Conservation (phyloP, 2,797 vertebrate genomes). For the Acestrorhynchus altus region DNA sequence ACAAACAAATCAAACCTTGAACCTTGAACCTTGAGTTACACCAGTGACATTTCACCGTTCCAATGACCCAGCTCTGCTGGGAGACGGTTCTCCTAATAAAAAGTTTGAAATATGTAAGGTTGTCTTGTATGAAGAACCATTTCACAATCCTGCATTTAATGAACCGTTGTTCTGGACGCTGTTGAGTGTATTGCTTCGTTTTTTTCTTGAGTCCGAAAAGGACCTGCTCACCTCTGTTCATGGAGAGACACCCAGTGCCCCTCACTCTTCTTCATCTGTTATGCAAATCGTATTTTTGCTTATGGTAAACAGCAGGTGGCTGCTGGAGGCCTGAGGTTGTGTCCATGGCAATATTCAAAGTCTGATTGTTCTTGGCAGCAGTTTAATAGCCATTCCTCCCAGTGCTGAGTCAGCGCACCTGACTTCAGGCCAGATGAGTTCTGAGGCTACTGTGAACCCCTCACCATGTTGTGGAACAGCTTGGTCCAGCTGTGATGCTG, state of each 20-base stretch:
- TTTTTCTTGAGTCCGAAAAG: too few species aligned
- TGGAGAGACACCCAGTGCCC: slow-evolving; percentile 9
- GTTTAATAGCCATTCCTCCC: neutral
- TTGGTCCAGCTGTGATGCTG: neutral
- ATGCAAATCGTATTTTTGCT: slow-evolving; percentile 22
- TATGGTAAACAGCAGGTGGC: slow-evolving; percentile 12
- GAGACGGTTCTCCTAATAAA: too few species aligned
- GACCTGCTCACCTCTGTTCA: neutral
- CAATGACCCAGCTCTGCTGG: too few species aligned
- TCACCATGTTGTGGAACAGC: neutral
- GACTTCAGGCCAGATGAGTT: neutral
- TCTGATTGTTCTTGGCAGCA: neutral
- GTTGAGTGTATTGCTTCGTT: too few species aligned
- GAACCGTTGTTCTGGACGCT: too few species aligned
- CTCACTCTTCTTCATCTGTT: neutral
- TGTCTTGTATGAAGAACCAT: too few species aligned
- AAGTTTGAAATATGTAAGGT: too few species aligned
- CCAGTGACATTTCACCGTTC: too few species aligned
- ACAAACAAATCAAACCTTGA: too few species aligned
- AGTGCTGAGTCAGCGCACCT: neutral
- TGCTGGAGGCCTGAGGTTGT: neutral
- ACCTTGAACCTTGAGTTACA: too few species aligned
- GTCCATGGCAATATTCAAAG: neutral
- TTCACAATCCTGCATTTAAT: too few species aligned
- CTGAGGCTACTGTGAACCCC: neutral